Base-by-base conservation (phyloP, 1,140 invertebrate genomes). In the Dufourea novaeangliae region DNA sequence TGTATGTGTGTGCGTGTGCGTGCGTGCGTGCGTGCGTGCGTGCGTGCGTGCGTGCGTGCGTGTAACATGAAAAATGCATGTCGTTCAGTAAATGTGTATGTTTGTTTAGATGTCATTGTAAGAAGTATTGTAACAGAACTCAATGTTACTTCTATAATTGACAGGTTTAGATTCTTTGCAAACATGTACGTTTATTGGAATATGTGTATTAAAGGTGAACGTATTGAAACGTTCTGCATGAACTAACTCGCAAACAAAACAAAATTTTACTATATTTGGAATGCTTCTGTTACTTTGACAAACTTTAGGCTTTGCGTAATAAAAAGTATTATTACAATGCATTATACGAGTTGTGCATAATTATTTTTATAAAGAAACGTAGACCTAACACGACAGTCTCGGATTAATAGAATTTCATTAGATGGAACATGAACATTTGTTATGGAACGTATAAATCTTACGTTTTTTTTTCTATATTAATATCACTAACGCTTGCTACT, bases 31-130 rank as follows among this genome's bases (percentile, higher is more conserved):
- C 17, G 29, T 11, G 14, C 34, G 17, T 57, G 8, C 25, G 39
- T 50, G 44, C 22, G 32, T 37, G 17, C 17, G 29, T 11, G 14
- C 34, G 17, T 57, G 8, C 25, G 39, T 50, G 44, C 22, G 32
- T 37, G 17, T 14, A 27, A 69, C 29, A 50, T 14, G 20, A 1
- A n/a, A 37, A 6, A 22, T 64, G 52, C 22, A 52, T 52, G 20
- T n/a, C n/a, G n/a, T 73, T 22, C 7, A 22, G n/a, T 62, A 52
- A 61, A 52, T 72, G 22, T 72, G 46, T 1, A 39, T 52, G n/a
- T 52, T 63, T 52, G n/a, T 20, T 20, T 54, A 54, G 11, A 12
- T 54, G 22, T 22, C 50, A 12, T 1, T 10, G 25, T 54, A 25
- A 54, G 25, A 22, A 10, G 2, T 27, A 11, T 6, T 54, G n/a